Evolutionary conservation across 2,797 vertebrate genomes (phyloP), one percentile per base, ranked within the genome.

Genomic region (Amphiprion clarkii): DNA sequence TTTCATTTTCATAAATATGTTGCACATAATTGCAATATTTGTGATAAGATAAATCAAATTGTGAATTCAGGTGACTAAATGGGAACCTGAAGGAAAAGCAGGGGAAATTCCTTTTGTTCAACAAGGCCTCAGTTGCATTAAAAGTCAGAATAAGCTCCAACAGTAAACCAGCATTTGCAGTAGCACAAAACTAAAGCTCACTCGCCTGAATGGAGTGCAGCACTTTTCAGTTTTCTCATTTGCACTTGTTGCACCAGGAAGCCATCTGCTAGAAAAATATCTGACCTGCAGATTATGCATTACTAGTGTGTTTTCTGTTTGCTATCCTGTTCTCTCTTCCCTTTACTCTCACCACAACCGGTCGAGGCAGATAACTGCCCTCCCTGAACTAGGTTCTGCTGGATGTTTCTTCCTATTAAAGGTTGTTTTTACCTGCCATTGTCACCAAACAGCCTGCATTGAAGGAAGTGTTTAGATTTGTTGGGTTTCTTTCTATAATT

Each of bases 1-100:
- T 75, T 74, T 74, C 3, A 29, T 73, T 71, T 79, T 46, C 2
- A 1, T 69, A 5, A 71, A 49, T 21, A n/a, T 21, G 42, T 44
- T 44, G 36, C 36, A 39, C 36, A 39, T 39, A 0, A 17, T 6
- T 52, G 36, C 12, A 69, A 31, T 13, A 16, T 36, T 68, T 68
- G n/a, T 31, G 52, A 13, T 39, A 13, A 61, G 46, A 54, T n/a
- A 17, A 9, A n/a, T 16, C 31, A 49, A 16, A 27, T 23, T 6
- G 8, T n/a, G 9, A 13, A 10, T 31, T 55, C 16, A 55, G 53
- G 14, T 55, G 16, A 44, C 13, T 44, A 14, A 44, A 44, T 44
- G 42, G 42, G 42, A 44, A 44, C 5, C 42, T 17, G 42, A 1
- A 44, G 42, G 42, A 44, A 44, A 44, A 16, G 42, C 42, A 17